Evolutionary conservation across 2,797 vertebrate species (phyloP), one percentile per base, ranked within the genome.

Genomic region (Rhodeus uyekii): DNA sequence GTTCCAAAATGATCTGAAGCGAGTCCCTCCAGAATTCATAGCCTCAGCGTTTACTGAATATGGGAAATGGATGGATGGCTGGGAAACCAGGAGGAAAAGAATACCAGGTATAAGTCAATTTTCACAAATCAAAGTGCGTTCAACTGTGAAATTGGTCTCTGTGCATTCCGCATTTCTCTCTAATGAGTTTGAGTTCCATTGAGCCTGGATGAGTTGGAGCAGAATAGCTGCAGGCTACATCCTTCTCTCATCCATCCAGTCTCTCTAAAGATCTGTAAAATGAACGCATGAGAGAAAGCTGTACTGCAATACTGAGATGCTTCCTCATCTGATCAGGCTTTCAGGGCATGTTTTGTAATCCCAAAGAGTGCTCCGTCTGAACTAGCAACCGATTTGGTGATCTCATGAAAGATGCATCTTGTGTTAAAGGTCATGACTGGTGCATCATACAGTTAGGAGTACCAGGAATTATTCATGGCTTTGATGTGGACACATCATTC

Each of bases 61-160:
- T 85, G 95, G 96, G 16, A 96, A 96, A 78, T 93, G 92, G 95
- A 95, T 93, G 94, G 95, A 96, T 0, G 96, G 96, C 19, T 97
- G 96, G 95, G 95, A 96, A 90, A 95, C 95, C 2, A 93, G 95
- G 60, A 92, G 96, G 44, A 96, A 93, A 80, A 90, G 95, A 83
- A 92, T 44, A 13, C 90, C 95, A 78, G 96, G 96, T 96, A 65
- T 84, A 82, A 34, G 4, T 64, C 38, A 12, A 18, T 79, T 75
- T 61, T n/a, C 42, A 69, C 63, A 69, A 83, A 63, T 48, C 71
- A 64, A 50, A 50, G 34, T n/a, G 18, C 18, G 32, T 32, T n/a
- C 50, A 10, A 5, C 18, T 46, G 38, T 24, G 42, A 32, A 48
- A 75, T 73, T 27, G 4, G 12, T 18, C n/a, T 74, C 32, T 63